phyloP scores from a whole-genome alignment of 30 jellyfish, hydroid and myxozoan species.

The Cassiopea andromeda region DNA sequence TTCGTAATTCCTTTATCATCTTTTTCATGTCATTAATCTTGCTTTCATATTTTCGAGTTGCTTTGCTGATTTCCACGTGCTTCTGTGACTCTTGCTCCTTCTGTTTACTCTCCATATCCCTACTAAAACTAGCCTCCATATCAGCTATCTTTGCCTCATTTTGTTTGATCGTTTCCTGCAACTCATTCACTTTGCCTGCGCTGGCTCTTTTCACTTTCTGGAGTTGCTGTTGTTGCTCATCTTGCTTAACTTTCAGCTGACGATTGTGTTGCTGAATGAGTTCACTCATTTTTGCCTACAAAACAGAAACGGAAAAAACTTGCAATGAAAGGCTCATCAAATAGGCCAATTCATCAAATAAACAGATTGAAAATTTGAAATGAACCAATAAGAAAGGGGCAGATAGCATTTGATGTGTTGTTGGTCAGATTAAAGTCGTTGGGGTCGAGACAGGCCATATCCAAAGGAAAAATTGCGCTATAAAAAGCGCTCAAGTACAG shows the following conservation, averaged over 20 bases:
- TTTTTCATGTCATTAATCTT: conserved; percentile 87
- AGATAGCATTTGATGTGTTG: no score
- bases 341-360: no score
- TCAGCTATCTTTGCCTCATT: conserved; percentile 77
- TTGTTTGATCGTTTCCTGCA: conserved; percentile 82
- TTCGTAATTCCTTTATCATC: conserved; percentile 87
- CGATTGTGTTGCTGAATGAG: conserved; percentile 75
- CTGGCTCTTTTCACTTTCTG: conserved; percentile 77
- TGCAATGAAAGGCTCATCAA: neutral
- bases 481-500: no score
- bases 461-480: no score
- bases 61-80: conserved; percentile 89
- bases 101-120: conserved; percentile 76
- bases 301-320: neutral
- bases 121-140: conserved; percentile 57
- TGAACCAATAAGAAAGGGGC: no score
- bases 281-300: conserved; percentile 74
- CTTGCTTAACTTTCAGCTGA: conserved; percentile 76
- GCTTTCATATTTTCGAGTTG: conserved; percentile 76
- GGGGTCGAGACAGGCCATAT: no score
- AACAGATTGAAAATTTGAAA: no score
- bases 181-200: conserved; percentile 69
- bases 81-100: conserved; percentile 86
- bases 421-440: no score
- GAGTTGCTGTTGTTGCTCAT: conserved; percentile 79